Evolutionary conservation across 2,113 vertebrate genomes (phyloP).

Genomic region (Cygnus buccinator): DNA sequence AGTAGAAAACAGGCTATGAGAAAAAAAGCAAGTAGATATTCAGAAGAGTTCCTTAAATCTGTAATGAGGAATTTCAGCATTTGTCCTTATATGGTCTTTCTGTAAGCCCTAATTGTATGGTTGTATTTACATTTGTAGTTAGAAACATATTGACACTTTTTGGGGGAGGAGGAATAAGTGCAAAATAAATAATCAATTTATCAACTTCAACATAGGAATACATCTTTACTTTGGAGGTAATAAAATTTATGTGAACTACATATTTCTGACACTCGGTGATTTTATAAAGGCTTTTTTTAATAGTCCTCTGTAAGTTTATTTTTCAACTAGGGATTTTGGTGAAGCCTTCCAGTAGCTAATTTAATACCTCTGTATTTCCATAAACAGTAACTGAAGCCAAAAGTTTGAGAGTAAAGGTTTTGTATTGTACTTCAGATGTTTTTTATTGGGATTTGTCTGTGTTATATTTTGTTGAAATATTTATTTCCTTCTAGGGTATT

Average conservation of each 20-base stretch:
- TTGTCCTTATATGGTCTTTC: background rate
- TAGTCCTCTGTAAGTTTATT: background rate
- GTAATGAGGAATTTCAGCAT: background rate
- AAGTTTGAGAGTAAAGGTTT: background rate
- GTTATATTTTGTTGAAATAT: background rate
- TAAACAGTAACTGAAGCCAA: background rate
- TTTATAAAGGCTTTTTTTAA: background rate
- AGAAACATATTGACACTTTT: background rate
- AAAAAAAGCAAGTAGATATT: constrained; percentile 4
- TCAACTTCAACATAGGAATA: background rate
- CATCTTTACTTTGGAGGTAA: background rate
- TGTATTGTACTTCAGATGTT: background rate
- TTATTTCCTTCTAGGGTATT: background rate
- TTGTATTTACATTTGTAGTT: background rate
- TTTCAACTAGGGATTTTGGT: background rate
- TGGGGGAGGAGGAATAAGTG: background rate
- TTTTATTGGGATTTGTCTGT: background rate
- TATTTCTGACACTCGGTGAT: background rate
- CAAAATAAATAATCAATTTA: background rate
- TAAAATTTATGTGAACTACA: background rate
- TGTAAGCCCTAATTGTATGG: background rate
- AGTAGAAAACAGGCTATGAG: background rate
- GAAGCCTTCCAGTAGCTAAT: constrained; percentile 1
- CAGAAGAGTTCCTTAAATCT: background rate
- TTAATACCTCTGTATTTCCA: background rate